Conservation (phyloP, 2,797 vertebrate genomes). For the Acrossocheilus wenchowensis region DNA sequence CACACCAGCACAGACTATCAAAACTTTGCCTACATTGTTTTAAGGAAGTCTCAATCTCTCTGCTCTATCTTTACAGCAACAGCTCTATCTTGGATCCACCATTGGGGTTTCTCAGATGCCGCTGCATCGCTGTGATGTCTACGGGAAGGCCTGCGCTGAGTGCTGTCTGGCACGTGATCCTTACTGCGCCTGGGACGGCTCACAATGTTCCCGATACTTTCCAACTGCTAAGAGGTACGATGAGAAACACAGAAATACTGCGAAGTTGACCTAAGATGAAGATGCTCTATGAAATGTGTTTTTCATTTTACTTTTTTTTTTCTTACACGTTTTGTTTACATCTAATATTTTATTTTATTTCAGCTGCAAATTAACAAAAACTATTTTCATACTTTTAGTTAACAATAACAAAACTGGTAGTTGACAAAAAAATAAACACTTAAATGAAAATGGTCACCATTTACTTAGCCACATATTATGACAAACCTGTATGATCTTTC, state of each 20-base stretch:
- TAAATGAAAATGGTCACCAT: not conserved
- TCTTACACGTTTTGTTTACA: not conserved
- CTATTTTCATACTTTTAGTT: not conserved
- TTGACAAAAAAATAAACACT: not conserved
- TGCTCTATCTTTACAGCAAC: conserved; percentile 85
- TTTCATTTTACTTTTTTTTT: too few relatives aligned
- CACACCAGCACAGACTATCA: not conserved
- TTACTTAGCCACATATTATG: not conserved
- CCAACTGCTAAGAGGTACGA: conserved; percentile 94
- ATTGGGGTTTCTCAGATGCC: conserved; percentile 93
- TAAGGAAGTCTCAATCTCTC: not conserved
- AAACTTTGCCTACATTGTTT: conserved; percentile 6
- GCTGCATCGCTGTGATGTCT: conserved; percentile 94
- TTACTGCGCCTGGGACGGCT: conserved; percentile 98
- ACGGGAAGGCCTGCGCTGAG: conserved; percentile 96
- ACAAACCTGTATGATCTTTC: not conserved
- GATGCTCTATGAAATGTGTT: not conserved
- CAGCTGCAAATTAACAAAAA: not conserved
- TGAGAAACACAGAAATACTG: conserved; percentile 1
- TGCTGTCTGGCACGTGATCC: conserved; percentile 97
- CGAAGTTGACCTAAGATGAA: conserved; percentile 18
- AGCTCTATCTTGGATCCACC: conserved; percentile 92
- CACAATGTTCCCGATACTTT: conserved; percentile 96
- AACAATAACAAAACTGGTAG: not conserved
- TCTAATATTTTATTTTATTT: too few relatives aligned